Percentiles rank a stretch among this genome's conserved stretches.
Evolutionary conservation across 2,888 invertebrate genomes (phyloP).

Genomic region (Alloscopus bannaensis): DNA sequence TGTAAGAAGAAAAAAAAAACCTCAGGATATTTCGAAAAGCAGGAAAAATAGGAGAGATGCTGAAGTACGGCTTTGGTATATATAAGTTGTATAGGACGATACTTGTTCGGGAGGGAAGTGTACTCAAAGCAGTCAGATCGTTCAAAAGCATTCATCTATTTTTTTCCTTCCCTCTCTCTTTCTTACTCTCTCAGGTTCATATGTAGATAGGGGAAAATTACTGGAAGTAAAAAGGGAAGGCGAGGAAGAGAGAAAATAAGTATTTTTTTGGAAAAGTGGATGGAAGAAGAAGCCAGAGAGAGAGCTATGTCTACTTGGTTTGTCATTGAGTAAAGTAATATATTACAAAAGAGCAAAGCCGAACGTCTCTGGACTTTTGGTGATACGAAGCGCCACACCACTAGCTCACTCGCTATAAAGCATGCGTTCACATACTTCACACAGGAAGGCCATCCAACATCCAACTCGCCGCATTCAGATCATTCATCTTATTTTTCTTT

Average conservation of each 20-base stretch:
- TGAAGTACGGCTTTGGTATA: not conserved
- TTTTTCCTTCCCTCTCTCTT: slow-evolving; percentile 38
- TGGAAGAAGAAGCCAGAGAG: slow-evolving; percentile 44
- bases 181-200: slow-evolving; percentile 45
- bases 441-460: slow-evolving; percentile 65
- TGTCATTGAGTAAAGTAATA: slow-evolving; percentile 59
- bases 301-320: slow-evolving; percentile 50
- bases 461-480: slow-evolving; percentile 67
- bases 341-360: slow-evolving; percentile 42
- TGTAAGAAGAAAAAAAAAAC: slow-evolving; percentile 17
- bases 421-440: slow-evolving; percentile 58
- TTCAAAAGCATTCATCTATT: slow-evolving; percentile 65
- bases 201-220: slow-evolving; percentile 64
- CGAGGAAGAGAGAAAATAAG: slow-evolving; percentile 33
- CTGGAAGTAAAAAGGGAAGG: slow-evolving; percentile 28
- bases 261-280: slow-evolving; percentile 47
- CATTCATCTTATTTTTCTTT: slow-evolving; percentile 70
- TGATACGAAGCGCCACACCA: slow-evolving; percentile 44
- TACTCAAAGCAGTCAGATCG: slow-evolving; percentile 62
- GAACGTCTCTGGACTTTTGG: slow-evolving; percentile 42
- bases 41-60: slow-evolving; percentile 26
- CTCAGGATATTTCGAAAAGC: slow-evolving; percentile 46
- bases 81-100: slow-evolving; percentile 8
- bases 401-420: slow-evolving; percentile 48
- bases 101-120: slow-evolving; percentile 25